phyloP scores from a whole-genome alignment of 2,113 vertebrate species.

The Corynorhinus townsendii region DNA sequence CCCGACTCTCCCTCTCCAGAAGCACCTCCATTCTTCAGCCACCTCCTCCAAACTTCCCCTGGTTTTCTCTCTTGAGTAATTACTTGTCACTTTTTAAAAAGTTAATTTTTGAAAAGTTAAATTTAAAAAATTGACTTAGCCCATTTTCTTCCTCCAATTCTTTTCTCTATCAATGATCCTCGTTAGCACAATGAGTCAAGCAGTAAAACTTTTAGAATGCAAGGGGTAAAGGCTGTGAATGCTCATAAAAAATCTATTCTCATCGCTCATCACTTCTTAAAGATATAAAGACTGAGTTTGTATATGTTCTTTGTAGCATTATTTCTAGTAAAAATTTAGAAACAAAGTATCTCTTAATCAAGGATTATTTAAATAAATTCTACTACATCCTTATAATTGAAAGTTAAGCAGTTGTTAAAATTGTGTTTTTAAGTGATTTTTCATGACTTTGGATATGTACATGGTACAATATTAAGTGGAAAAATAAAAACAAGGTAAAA shows the following conservation, averaged over 20 bases:
- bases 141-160: not conserved
- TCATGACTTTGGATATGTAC: not conserved
- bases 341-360: not conserved
- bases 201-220: not conserved
- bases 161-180: not conserved
- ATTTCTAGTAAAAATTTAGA: not conserved
- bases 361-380: slow-evolving; percentile 17
- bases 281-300: not conserved
- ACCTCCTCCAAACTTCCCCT: not conserved
- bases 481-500: slow-evolving; percentile 43
- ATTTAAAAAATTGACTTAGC: not conserved
- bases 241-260: not conserved
- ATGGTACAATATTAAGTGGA: slow-evolving; percentile 1
- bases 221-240: not conserved
- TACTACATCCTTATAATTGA: not conserved
- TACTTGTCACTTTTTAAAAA: not conserved
- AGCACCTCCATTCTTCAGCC: not conserved
- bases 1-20: not conserved
- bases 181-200: not conserved
- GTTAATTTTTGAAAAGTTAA: not conserved
- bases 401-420: not conserved
- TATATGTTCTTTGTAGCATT: not conserved
- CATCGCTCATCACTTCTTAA: not conserved
- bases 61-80: not conserved
- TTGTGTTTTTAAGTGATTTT: slow-evolving; percentile 33